Conservation (phyloP, 2,797 vertebrate genomes). For the Acanthis flammea region DNA sequence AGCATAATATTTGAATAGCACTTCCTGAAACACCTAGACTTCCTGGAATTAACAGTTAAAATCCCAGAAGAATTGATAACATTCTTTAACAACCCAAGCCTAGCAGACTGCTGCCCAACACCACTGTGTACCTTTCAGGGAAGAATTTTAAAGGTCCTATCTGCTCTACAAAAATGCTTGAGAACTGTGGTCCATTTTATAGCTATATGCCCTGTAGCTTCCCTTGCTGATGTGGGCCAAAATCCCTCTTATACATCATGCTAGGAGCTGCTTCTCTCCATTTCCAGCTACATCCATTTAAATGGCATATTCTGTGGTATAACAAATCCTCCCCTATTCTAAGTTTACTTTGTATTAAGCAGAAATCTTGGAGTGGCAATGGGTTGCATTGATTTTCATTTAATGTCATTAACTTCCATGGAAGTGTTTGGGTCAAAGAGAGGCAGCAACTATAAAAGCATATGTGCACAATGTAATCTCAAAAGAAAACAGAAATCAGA, state of each 20-base stretch:
- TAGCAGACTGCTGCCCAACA: not conserved
- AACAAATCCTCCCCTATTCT: not conserved
- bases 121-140: not conserved
- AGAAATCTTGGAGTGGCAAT: not conserved
- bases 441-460: not conserved
- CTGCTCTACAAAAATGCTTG: not conserved
- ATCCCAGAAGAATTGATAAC: not conserved
- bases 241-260: not conserved
- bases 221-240: not conserved
- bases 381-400: not conserved
- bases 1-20: not conserved
- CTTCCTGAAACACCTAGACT: constrained; percentile 45
- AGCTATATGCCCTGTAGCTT: not conserved
- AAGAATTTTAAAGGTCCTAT: not conserved
- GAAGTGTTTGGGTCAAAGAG: not conserved
- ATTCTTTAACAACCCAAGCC: not conserved
- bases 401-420: not conserved
- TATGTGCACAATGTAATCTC: not conserved
- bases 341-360: not conserved
- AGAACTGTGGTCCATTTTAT: not conserved
- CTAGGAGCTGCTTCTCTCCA: not conserved
- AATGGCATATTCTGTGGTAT: not conserved
- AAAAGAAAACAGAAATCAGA: constrained; percentile 1
- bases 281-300: not conserved
- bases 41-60: constrained; percentile 15